Percentiles rank a stretch among this genome's conserved stretches.
phyloP scores from a whole-genome alignment of 1,140 invertebrate species.

The Pantala flavescens region DNA sequence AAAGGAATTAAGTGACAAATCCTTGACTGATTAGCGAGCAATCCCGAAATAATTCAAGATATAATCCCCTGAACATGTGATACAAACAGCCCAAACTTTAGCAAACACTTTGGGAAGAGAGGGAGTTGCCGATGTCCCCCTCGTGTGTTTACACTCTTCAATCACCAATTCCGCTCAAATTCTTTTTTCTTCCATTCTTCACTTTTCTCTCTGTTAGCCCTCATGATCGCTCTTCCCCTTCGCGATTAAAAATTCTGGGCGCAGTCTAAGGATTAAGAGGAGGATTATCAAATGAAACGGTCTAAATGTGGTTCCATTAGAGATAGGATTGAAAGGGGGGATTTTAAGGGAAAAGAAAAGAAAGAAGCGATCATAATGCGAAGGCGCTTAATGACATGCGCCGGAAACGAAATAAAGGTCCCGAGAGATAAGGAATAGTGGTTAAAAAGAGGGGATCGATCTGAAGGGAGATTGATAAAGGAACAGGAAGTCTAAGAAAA shows the following conservation, averaged over 20 bases:
- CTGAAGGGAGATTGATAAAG: too few relatives aligned
- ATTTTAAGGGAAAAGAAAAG: background rate
- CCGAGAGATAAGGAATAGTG: too few relatives aligned
- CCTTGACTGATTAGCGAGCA: too few relatives aligned
- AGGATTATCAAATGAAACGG: background rate
- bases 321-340: background rate
- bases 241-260: background rate
- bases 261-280: background rate
- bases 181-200: background rate
- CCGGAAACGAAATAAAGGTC: too few relatives aligned
- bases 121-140: too few relatives aligned
- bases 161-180: background rate
- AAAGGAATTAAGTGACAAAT: too few relatives aligned
- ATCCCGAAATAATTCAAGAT: too few relatives aligned
- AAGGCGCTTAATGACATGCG: background rate
- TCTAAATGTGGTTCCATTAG: background rate
- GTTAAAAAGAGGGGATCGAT: too few relatives aligned
- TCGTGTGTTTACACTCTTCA: background rate
- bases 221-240: background rate
- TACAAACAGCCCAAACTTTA: too few relatives aligned
- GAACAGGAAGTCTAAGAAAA: too few relatives aligned
- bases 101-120: too few relatives aligned
- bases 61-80: too few relatives aligned
- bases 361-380: background rate
- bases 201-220: background rate